Evolutionary conservation across 2,797 vertebrate species (phyloP), one percentile per base, ranked within the genome.

Genomic region (Sebastes hubbsi): DNA sequence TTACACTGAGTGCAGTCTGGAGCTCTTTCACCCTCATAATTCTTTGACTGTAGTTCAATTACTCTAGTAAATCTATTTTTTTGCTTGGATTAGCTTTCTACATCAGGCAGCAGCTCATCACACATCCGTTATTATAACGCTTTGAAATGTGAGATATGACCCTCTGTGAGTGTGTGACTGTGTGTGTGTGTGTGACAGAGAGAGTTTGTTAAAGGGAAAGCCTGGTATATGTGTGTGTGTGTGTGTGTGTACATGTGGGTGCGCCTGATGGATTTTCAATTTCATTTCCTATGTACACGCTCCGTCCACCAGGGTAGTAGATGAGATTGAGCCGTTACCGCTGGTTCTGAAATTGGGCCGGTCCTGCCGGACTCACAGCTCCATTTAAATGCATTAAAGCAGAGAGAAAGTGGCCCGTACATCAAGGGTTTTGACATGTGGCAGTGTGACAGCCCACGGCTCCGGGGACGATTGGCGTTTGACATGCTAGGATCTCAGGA

Each of bases 331-430:
- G 90, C 81, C 85, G 92, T 93, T 90, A 92, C 91, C 18, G 86
- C 84, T 81, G 83, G 86, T 92, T 93, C 85, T 94, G 91, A 95
- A 94, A 95, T 94, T 94, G 93, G 92, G 82, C 87, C 27, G 79
- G 87, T 89, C 83, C 85, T 85, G 76, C 85, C 46, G 89, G 93
- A 93, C 93, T 94, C 93, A 90, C 91, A 84, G 91, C 90, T 84
- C 91, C 93, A 95, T 95, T 95, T 95, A 95, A 95, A 96, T 95
- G 94, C 94, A 95, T 95, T 95, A 95, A 94, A 92, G 92, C 88
- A 82, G 81, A 38, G 81, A 87, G 88, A 91, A 89, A 88, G 84
- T 92, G 92, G 78, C 85, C 93, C 81, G 83, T 93, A 92, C 89
- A 94, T 95, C 92, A 92, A 91, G 83, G 52, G 66, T 79, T 92